phyloP scores from a whole-genome alignment of 2,888 invertebrate genomes.

The Carterocephalus palaemon region DNA sequence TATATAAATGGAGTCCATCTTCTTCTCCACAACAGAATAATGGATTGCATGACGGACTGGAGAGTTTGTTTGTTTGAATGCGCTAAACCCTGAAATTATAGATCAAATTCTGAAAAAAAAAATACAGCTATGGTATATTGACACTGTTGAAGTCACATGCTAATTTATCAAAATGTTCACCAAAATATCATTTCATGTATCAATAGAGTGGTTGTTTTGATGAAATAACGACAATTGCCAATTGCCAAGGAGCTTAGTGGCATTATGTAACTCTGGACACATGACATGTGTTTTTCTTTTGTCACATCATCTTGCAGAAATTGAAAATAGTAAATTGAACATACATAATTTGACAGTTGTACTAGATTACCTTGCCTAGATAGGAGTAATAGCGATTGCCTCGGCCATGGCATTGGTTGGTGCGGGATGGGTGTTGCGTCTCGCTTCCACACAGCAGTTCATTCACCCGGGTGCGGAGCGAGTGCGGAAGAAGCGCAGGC shows the following conservation, averaged over 20 bases:
- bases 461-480: constrained; percentile 60
- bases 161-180: too few species aligned
- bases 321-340: constrained; percentile 32
- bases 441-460: constrained; percentile 67
- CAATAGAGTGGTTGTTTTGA: not conserved
- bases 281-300: constrained; percentile 9
- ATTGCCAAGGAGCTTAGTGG: not conserved
- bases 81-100: too few species aligned
- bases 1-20: too few species aligned
- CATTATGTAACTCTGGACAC: constrained; percentile 3
- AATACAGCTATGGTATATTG: too few species aligned
- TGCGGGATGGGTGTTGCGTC: constrained; percentile 41
- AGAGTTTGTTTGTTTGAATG: too few species aligned
- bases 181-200: too few species aligned
- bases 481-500: constrained; percentile 73
- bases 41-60: too few species aligned
- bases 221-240: not conserved
- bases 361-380: constrained; percentile 62
- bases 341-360: constrained; percentile 48
- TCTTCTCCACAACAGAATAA: too few species aligned
- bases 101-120: too few species aligned
- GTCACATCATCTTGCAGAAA: constrained; percentile 22
- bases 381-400: constrained; percentile 55
- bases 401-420: constrained; percentile 71
- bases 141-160: too few species aligned